These are phyloP conservation scores for Pterophyllum scalare DNA, from an alignment of 2,113 vertebrate species.

Conservation along the genomic window DNA sequence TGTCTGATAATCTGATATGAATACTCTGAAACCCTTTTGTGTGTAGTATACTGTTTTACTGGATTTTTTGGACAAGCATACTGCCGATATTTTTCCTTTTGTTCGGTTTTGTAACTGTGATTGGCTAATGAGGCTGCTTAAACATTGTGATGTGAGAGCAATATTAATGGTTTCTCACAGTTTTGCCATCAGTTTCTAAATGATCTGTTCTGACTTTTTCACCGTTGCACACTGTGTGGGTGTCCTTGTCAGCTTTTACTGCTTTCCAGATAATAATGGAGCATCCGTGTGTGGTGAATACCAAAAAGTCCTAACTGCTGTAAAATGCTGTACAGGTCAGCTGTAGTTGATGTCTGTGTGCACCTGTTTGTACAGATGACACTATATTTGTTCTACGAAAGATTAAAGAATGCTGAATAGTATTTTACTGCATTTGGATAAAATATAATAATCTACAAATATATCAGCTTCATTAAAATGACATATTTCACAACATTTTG, in stretches of 20 bases:
- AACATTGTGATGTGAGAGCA: slow-evolving; percentile 18
- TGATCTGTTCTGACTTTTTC: neutral
- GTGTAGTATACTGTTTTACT: slow-evolving; percentile 23
- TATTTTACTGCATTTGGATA: slow-evolving; percentile 15
- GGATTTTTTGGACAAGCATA: neutral
- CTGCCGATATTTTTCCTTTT: slow-evolving; percentile 6
- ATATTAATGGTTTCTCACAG: neutral
- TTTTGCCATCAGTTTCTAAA: neutral
- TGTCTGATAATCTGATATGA: slow-evolving; percentile 5
- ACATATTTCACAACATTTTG: neutral
- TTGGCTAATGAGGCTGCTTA: slow-evolving; percentile 8
- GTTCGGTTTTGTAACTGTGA: slow-evolving; percentile 8
- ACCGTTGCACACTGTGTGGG: neutral
- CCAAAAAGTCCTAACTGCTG: neutral
- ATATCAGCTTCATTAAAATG: neutral
- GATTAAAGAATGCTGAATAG: neutral
- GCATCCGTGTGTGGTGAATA: neutral
- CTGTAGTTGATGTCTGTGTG: slow-evolving; percentile 15
- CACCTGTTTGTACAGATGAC: slow-evolving; percentile 6
- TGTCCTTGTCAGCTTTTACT: neutral
- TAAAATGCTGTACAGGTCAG: slow-evolving; percentile 3
- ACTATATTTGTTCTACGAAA: slow-evolving; percentile 22
- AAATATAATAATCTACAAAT: neutral
- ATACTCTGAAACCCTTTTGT: slow-evolving; percentile 20
- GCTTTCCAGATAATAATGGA: neutral